Evolutionary conservation across 2,797 vertebrate genomes (phyloP), one percentile per base, ranked within the genome.

Genomic region (Spea hammondii): DNA sequence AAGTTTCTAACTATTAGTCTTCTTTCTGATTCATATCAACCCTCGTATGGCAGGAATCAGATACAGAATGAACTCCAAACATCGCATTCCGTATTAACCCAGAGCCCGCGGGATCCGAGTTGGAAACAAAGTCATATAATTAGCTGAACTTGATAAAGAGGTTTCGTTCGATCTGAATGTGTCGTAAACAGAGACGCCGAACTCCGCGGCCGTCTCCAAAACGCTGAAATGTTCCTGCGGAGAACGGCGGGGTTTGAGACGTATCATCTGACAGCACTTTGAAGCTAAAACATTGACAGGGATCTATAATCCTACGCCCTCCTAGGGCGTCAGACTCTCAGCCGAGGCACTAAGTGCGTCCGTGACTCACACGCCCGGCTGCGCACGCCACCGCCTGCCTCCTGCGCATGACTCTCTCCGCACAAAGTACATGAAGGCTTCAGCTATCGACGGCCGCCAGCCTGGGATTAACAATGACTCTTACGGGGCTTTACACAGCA

Each of bases 201-300:
- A 32, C 32, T 32, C 32, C 32, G 32, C 32, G 32, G 32, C 32
- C 32, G 9, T 74, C 54, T 47, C 49, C 4, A 14, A 54, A 59
- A 8, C 9, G 44, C 57, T 12, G 13, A 1, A 51, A 62, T 46
- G 48, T 64, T 65, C 72, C 78, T 32, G 59, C 78, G 49, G 72
- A 70, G 66, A 64, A 54, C 72, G 45, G 65, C 45, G 57, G 12
- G 49, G 72, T 17, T 53, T 47, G 66, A 17, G 57, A 74, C 64
- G 65, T 74, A 53, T 70, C 78, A 65, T 70, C 60, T 70, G 65
- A 74, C 48, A 69, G 17, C 48, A 50, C 32, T 75, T 79, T 70
- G 72, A 74, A 74, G 78, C 49, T 47, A 50, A 64, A 51, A 53
- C 72, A 69, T 60, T 65, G 55, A 70, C 65, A 59, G 60, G 49